These are phyloP conservation scores for Zeus faber DNA, from an alignment of 2,113 vertebrate genomes.

Conservation along the genomic window DNA sequence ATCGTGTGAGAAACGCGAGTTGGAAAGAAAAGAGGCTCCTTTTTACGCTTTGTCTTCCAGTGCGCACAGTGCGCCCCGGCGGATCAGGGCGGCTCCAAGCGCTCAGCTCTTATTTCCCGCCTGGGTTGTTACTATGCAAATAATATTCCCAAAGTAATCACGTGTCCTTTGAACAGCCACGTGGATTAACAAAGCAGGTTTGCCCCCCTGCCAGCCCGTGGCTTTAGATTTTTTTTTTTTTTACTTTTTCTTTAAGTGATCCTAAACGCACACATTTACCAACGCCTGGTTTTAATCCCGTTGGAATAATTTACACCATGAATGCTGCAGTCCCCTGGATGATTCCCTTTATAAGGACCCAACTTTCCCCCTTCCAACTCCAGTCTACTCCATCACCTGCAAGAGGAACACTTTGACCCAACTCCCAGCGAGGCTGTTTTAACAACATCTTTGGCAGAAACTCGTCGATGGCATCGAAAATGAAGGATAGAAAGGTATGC, in stretches of 20 bases:
- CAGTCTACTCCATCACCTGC: conserved; percentile 67
- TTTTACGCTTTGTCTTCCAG: conserved; percentile 76
- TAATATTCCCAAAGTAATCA: conserved; percentile 80
- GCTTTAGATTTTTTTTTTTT: conserved; percentile 71
- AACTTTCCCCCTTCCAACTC: conserved; percentile 41
- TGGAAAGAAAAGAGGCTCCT: conserved; percentile 73
- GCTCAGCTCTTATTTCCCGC: conserved; percentile 75
- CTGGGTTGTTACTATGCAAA: conserved; percentile 82
- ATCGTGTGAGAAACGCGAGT: conserved; percentile 83
- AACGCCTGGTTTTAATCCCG: conserved; percentile 86
- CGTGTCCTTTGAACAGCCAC: conserved; percentile 92
- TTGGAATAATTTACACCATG: conserved; percentile 85
- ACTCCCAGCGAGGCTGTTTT: conserved; percentile 17
- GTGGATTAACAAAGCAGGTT: conserved; percentile 95
- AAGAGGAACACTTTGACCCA: conserved; percentile 34
- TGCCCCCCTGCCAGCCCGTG: conserved; percentile 79
- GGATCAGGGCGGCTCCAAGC: conserved; percentile 63
- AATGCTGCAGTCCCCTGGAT: conserved; percentile 77
- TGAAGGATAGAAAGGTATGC: conserved; percentile 92
- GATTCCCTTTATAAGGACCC: conserved; percentile 86
- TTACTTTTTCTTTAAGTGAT: conserved; percentile 84
- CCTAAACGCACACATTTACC: conserved; percentile 88
- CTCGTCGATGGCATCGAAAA: conserved; percentile 84
- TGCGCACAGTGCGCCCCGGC: conserved; percentile 78
- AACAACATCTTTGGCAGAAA: conserved; percentile 21